Conservation (phyloP, 92 coral and sea anemone species). For the Palythoa heliodiscus region DNA sequence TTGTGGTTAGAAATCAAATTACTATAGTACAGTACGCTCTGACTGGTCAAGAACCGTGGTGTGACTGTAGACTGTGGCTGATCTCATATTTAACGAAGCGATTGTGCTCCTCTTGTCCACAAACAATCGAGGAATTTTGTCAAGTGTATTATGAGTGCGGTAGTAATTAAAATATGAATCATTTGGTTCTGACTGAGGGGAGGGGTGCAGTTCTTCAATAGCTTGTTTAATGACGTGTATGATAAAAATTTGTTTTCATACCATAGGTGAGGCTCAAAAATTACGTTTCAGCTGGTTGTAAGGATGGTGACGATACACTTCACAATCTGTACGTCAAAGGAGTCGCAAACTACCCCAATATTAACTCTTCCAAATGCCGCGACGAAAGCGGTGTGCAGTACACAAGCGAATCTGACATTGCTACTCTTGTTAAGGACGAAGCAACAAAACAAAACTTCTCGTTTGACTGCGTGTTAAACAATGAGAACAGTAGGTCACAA, state of each 20-base stretch:
- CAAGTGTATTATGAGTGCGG: too few species aligned
- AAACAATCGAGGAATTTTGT: too few species aligned
- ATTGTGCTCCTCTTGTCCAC: too few species aligned
- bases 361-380: constrained; percentile 35
- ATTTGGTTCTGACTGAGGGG: too few species aligned
- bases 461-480: constrained; percentile 53
- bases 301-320: background rate
- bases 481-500: constrained; percentile 30
- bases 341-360: background rate
- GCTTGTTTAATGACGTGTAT: background rate
- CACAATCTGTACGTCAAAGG: background rate
- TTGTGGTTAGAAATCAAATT: too few species aligned
- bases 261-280: background rate
- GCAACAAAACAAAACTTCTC: constrained; percentile 38
- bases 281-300: constrained; percentile 2
- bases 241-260: too few species aligned
- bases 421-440: constrained; percentile 3
- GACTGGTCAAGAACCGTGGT: too few species aligned
- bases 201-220: background rate
- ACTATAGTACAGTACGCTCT: too few species aligned
- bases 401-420: constrained; percentile 40
- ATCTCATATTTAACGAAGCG: too few species aligned
- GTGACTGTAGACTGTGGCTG: too few species aligned
- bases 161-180: too few species aligned
- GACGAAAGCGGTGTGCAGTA: constrained; percentile 43